Conservation (phyloP, 2,797 vertebrate species). For the Lates japonicus region DNA sequence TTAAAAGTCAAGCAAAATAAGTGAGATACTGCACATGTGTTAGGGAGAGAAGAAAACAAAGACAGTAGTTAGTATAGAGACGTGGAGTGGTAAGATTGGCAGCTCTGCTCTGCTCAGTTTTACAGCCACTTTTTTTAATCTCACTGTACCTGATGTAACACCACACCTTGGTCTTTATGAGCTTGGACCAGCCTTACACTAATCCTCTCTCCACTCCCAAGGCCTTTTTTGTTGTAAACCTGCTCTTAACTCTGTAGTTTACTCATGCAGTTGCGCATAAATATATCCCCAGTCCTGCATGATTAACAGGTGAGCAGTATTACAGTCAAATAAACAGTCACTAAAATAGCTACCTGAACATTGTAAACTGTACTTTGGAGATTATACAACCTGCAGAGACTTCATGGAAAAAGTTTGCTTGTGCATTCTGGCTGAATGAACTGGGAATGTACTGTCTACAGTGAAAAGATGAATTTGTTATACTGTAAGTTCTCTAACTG, state of each 20-base stretch:
- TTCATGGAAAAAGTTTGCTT: neutral
- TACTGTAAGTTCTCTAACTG: neutral
- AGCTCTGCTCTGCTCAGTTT: constrained; percentile 28
- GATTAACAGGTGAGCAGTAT: constrained; percentile 6
- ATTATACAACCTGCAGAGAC: neutral
- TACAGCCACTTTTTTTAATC: constrained; percentile 43
- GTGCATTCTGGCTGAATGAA: neutral
- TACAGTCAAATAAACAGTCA: constrained; percentile 11
- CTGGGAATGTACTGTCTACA: neutral
- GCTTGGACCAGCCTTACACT: constrained; percentile 40
- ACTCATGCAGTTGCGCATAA: constrained; percentile 19
- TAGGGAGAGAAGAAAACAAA: constrained; percentile 71
- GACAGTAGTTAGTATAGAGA: constrained; percentile 62
- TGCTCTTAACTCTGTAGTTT: constrained; percentile 21
- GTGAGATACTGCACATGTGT: constrained; percentile 50
- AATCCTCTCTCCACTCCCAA: constrained; percentile 49
- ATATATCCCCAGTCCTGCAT: constrained; percentile 5
- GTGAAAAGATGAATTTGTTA: neutral
- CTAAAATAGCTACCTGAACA: neutral
- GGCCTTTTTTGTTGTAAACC: constrained; percentile 40
- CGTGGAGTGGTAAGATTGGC: constrained; percentile 39
- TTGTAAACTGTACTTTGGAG: neutral
- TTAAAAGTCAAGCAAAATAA: constrained; percentile 67
- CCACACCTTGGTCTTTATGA: constrained; percentile 56
- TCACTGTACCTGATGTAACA: constrained; percentile 22